Base-by-base conservation (phyloP, 2,797 vertebrate genomes). In the Austrolebias charrua region DNA sequence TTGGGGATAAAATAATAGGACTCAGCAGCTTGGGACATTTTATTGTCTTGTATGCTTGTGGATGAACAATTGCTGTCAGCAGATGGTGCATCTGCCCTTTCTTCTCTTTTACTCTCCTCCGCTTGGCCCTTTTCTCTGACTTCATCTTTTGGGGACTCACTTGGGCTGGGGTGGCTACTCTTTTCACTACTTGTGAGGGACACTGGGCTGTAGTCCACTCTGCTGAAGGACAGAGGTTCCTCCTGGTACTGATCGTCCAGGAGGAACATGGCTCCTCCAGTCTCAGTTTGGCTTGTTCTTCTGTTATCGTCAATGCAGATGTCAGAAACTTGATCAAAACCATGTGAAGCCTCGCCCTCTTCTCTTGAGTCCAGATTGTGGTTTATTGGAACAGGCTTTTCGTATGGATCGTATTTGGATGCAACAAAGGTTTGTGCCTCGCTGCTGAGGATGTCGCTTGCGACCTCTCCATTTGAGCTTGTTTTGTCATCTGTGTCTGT, bases 21-120 rank as follows among this genome's bases (percentile, higher is more conserved):
- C 63, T 86, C 90, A 40, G 76, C 76, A 55, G 66, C 79, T 69
- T 83, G 81, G 2, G 78, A 84, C 64, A 86, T 83, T 86, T 89
- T 93, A 73, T 94, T 94, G 79, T 96, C 95, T 49, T 93, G 94
- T 28, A 95, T 89, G 60, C 95, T 93, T 55, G 92, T 73, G 1
- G 93, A 93, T 55, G 91, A 90, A 73, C 94, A 95, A 73, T 89
- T 95, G 67, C 93, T 95, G 66, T 94, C 92, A 0, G 91, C 90
- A 55, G 91, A 94, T 40, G 93, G 91, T 9, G 94, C 93, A 74
- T 93, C 93, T 71, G 92, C 91, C 79, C 94, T 92, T 72, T 94
- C 93, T 80, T 96, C 94, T 18, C 88, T 84, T 55, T 90, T 88
- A 8, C 74, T 69, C 67, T 94, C 92, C 9, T 91, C 88, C 66